Base-by-base conservation (phyloP, 2,888 invertebrate genomes). In the Parnassius glacialis region DNA sequence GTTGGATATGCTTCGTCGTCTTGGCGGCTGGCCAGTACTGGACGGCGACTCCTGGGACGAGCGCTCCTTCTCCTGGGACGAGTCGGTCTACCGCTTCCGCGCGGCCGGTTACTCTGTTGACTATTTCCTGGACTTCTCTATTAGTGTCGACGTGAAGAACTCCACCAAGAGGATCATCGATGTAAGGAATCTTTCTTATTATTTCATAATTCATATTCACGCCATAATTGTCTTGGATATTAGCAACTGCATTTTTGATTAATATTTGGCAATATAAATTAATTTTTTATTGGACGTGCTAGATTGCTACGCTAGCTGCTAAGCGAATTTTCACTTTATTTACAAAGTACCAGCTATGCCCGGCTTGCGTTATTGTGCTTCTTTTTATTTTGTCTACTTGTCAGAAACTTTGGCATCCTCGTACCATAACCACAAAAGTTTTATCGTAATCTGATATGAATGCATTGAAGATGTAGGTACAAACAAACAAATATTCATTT, bases 21-120 rank as follows among this genome's bases (percentile, higher is more conserved):
- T 98, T 25, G 98, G 98, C 0, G 98, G 98, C 3, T 99, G 98
- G 98, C 98, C 99, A 0, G 95, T 96, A n/a, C 87, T 98, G 47
- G 95, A 95, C 68, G 97, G 95, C 0, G 92, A 94, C 43, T 68
- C 79, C 0, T 98, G 97, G 97, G 92, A 94, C 69, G 94, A 94
- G 44, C 83, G 82, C 0, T 82, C 89, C 11, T 98, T 96, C 91
- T 93, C 94, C 67, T 98, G 98, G 98, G 95, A 94, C 72, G 92
- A 95, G 69, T 95, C 96, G 0, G 95, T 97, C 9, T 97, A 96
- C 88, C 94, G 94, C 66, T 97, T 97, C 90, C 93, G 97, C 51
- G 85, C 92, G 59, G 90, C 93, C 57, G 98, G 98, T 2, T 97
- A 97, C 86, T 97, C 96, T 67, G 95, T 97, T 64, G 97, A 97